Evolutionary conservation across 2,888 invertebrate species (phyloP), one percentile per base, ranked within the genome.

Genomic region (Globia sparganii): DNA sequence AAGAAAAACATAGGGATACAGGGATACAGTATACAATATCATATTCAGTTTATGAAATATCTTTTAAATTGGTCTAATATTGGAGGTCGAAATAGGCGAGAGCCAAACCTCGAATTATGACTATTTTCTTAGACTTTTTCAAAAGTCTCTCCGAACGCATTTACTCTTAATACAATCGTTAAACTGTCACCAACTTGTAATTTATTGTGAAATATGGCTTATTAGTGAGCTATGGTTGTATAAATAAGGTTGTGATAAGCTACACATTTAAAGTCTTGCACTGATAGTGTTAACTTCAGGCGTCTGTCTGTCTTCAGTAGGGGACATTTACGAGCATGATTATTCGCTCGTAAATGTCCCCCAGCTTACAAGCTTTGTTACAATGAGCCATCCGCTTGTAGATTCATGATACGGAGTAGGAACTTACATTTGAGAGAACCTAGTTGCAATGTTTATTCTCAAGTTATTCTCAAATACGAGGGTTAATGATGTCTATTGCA

Each of bases 271-370:
- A 66, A 34, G 25, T 40, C 25, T 34, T 18, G n/a, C 46, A 31
- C 25, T 64, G 58, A 75, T 40, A 75, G 61, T 21, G 46, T 43
- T 69, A 76, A n/a, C 28, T 58, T 65, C 37, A 46, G 34, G 9
- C 18, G 46, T 59, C 65, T 59, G 46, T 59, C 65, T 59, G 56
- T 74, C 34, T 80, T 31, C 64, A 49, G 46, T 4, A 25, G 46
- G 64, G 49, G 37, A 71, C 70, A 69, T 85, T 84, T 74, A 84
- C 76, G 75, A 80, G 31, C 59, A 58, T 62, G 64, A 80, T 82
- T 79, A 83, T 83, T 65, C 58, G 79, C 46, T 84, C 73, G 84
- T 81, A 84, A 81, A 81, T 61, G 81, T 79, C 80, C 84, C 65
- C 56, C 4, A 65, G 73, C 68, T 73, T 73, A 72, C 46, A 71